Conservation (phyloP, 30 jellyfish, hydroid and myxozoan genomes). For the Chrysaora quinquecirrha region DNA sequence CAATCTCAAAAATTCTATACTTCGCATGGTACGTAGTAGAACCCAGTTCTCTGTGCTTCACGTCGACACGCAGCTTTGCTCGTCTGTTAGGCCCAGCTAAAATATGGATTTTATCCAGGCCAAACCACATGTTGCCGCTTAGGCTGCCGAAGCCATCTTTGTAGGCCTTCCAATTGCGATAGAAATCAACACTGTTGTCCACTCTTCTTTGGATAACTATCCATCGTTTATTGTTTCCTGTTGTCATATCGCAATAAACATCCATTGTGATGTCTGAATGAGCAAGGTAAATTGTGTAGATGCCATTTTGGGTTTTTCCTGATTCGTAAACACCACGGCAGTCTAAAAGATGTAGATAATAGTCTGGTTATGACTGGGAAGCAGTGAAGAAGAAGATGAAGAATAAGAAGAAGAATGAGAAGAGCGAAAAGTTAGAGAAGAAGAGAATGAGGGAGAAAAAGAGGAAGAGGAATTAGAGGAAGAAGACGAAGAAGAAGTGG, state of each 20-base stretch:
- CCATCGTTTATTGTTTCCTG: slow-evolving; percentile 49
- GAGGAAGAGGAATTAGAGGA: too few species aligned
- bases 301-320: slow-evolving; percentile 43
- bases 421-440: too few species aligned
- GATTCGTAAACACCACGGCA: slow-evolving; percentile 49
- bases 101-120: slow-evolving; percentile 40
- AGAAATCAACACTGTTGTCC: slow-evolving; percentile 28
- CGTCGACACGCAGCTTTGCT: slow-evolving; percentile 41
- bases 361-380: too few species aligned
- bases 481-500: too few species aligned
- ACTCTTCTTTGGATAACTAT: slow-evolving; percentile 44
- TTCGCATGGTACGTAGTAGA: slow-evolving; percentile 23
- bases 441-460: too few species aligned
- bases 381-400: too few species aligned
- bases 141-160: slow-evolving; percentile 39
- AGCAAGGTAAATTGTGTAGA: slow-evolving; percentile 32
- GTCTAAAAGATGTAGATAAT: slow-evolving; percentile 8
- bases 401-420: too few species aligned
- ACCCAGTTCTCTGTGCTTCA: slow-evolving; percentile 38
- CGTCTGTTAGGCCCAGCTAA: slow-evolving; percentile 52
- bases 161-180: slow-evolving; percentile 52
- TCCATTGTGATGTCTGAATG: neutral
- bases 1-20: slow-evolving; percentile 44
- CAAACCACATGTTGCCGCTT: slow-evolving; percentile 43
- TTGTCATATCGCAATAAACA: slow-evolving; percentile 44